Base-by-base conservation (phyloP, 2,888 invertebrate genomes). In the Troglohyphantes excavatus region DNA sequence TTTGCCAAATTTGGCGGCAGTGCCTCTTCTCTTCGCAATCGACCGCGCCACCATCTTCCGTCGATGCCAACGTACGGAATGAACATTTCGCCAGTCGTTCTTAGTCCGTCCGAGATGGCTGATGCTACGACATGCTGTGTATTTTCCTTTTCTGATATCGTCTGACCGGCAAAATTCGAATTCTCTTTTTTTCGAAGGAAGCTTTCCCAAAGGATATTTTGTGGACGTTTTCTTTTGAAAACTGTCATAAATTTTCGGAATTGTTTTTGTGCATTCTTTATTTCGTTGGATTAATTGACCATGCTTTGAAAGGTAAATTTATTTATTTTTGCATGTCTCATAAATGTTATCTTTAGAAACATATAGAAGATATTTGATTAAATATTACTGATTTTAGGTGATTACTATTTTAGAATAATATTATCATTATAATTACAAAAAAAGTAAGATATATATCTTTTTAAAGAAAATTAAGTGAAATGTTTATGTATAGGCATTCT, bases 1-100 rank as follows among this genome's bases (percentile, higher is more conserved):
- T 39, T 39, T 39, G 0, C 39, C 13, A 39, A 2, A 1, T 39
- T 39, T 39, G 39, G 39, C 39, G 39, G 13, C 13, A 39, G 39
- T 39, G 39, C 9, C 83, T 59, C 26, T 59, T n/a, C 19, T 73
- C 46, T 19, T 11, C 7, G 39, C 13, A 83, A 83, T 83, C 72
- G 83, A 83, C 83, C 83, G 63, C 26, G 43, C 83, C 83, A 83
- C 21, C 68, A 53, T 82, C 81, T 81, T 70, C 70, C 67, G 68
- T 46, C 63, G 83, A 83, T 83, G 83, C 72, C 83, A 83, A 72
- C 83, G 83, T 73, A 83, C 83, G 83, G 39, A 67, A 33, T 19
- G 17, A 63, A 19, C 59, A 72, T 33, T 72, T 59, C 78, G 59
- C 59, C 81, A 81, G 81, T 81, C 46, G 81, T 59, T 63, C 83